A percentile compares a stretch with the other conserved stretches of the same genome.
These are phyloP conservation scores for Meganola albula DNA, from an alignment of 2,888 invertebrate genomes.

Conservation along the genomic window DNA sequence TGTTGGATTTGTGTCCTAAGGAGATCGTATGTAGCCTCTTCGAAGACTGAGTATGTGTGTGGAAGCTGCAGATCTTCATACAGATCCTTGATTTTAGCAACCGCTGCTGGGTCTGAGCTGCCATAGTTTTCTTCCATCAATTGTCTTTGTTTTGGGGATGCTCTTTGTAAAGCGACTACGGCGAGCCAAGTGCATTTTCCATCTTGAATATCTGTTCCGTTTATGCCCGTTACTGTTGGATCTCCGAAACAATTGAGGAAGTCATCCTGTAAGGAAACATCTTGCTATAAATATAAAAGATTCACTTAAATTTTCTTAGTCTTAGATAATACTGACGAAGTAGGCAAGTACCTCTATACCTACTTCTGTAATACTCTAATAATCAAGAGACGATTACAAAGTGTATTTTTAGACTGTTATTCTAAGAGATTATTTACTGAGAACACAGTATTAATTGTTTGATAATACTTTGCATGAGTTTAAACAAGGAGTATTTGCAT, in stretches of 20 bases:
- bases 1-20: constrained; percentile 90
- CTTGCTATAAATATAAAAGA: too few relatives aligned
- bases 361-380: too few relatives aligned
- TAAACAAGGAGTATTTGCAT: too few relatives aligned
- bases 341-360: too few relatives aligned
- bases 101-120: constrained; percentile 79
- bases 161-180: constrained; percentile 90
- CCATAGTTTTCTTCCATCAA: constrained; percentile 89
- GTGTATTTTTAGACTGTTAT: too few relatives aligned
- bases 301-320: too few relatives aligned
- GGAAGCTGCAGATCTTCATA: constrained; percentile 88
- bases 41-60: constrained; percentile 86
- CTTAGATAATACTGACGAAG: too few relatives aligned
- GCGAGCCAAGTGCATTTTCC: constrained; percentile 98
- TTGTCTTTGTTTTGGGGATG: constrained; percentile 82
- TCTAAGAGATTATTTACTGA: too few relatives aligned
- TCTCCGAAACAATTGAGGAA: constrained; percentile 95
- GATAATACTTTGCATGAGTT: too few relatives aligned
- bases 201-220: constrained; percentile 94
- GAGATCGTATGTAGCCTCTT: constrained; percentile 89
- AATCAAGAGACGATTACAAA: too few relatives aligned
- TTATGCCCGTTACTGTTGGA: constrained; percentile 90
- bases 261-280: constrained; percentile 81
- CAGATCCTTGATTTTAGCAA: constrained; percentile 83
- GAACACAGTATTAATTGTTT: too few relatives aligned